These are phyloP conservation scores for Drosophila punjabiensis DNA, from an alignment of 1,140 invertebrate species.

Conservation along the genomic window DNA sequence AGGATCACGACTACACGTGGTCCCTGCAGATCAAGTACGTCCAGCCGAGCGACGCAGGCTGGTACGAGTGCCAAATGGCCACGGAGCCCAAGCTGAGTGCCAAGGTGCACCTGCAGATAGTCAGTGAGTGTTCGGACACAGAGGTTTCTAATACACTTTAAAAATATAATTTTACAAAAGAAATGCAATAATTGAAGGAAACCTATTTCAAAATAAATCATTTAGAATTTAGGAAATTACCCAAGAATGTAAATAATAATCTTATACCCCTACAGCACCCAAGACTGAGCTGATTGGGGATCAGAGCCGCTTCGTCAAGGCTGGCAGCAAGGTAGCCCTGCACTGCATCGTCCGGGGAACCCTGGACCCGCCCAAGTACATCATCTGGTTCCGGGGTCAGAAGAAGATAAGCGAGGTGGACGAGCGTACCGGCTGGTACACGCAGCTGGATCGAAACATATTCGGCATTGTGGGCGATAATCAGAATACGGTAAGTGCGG, in stretches of 20 bases:
- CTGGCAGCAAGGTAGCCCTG: constrained; percentile 87
- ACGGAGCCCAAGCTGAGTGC: constrained; percentile 90
- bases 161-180: no score
- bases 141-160: no score
- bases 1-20: constrained; percentile 93
- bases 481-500: constrained; percentile 78
- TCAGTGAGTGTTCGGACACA: constrained; percentile 89
- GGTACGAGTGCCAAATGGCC: constrained; percentile 91
- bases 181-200: no score
- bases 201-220: no score
- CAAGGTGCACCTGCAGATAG: constrained; percentile 89
- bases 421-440: constrained; percentile 81
- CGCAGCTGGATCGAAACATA: constrained; percentile 79
- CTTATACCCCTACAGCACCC: constrained; percentile 84
- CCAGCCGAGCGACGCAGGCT: constrained; percentile 88
- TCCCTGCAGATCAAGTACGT: constrained; percentile 92
- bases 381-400: constrained; percentile 90
- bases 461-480: constrained; percentile 79
- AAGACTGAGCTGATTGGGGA: constrained; percentile 88
- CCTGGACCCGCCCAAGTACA: constrained; percentile 87
- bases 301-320: constrained; percentile 87
- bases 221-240: no score
- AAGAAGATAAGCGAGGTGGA: constrained; percentile 86
- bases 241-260: background rate
- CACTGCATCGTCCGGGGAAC: constrained; percentile 88